phyloP scores from a whole-genome alignment of 2,888 invertebrate species.

The Meteorus cinctellus region DNA sequence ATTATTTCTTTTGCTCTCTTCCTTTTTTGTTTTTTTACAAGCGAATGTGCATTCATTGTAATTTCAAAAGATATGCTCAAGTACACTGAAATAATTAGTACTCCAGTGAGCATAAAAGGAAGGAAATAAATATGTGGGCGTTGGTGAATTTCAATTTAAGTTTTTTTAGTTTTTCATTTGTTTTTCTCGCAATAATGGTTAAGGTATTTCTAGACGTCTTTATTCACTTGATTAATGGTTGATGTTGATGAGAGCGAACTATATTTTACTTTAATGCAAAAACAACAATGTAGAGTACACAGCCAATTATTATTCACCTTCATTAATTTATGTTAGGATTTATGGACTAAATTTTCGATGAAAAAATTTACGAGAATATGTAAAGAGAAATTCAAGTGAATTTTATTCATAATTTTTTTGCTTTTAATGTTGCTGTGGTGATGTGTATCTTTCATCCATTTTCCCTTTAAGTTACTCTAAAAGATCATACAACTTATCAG shows the following conservation, averaged over 20 bases:
- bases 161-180: neutral
- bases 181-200: neutral
- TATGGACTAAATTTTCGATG: too few species aligned
- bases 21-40: too few species aligned
- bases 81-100: neutral
- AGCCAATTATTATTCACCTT: too few species aligned
- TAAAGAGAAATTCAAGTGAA: too few species aligned
- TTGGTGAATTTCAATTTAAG: neutral
- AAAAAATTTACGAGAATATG: too few species aligned
- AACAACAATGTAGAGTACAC: neutral
- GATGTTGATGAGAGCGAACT: neutral
- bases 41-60: neutral
- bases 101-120: neutral
- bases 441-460: too few species aligned
- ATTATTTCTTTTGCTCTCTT: too few species aligned
- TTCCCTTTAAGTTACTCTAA: too few species aligned
- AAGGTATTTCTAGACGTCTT: neutral
- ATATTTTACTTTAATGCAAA: neutral
- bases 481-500: too few species aligned
- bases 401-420: too few species aligned
- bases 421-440: too few species aligned
- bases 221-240: slow-evolving; percentile 1
- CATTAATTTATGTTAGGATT: too few species aligned
- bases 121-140: neutral
- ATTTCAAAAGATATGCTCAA: neutral